A percentile compares a stretch with the other conserved stretches of the same genome.
Evolutionary conservation across 2,113 vertebrate genomes (phyloP).

Genomic region (Cochlearius cochlearius): DNA sequence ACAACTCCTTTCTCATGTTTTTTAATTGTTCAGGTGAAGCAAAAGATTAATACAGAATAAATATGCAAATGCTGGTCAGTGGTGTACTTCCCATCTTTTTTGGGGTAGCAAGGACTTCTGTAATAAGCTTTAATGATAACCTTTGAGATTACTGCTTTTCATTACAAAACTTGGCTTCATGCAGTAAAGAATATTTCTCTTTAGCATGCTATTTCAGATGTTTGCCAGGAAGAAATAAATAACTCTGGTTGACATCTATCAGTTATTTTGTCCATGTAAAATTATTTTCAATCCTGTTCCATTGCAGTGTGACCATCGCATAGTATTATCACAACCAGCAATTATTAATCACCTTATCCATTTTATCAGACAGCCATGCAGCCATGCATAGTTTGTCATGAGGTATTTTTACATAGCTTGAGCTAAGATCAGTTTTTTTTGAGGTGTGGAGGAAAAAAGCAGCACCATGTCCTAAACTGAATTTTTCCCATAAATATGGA

Average conservation of each 20-base stretch:
- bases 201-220: not conserved
- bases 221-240: not conserved
- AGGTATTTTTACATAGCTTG: not conserved
- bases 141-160: not conserved
- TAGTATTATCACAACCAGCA: not conserved
- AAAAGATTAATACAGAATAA: not conserved
- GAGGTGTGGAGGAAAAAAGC: not conserved
- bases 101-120: not conserved
- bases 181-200: not conserved
- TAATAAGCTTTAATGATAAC: not conserved
- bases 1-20: not conserved
- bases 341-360: not conserved
- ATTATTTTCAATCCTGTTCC: not conserved
- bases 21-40: not conserved
- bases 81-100: not conserved
- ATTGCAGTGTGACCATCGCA: not conserved
- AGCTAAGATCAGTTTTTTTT: not conserved
- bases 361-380: not conserved
- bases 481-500: not conserved
- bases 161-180: not conserved
- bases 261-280: not conserved
- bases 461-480: not conserved
- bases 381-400: not conserved
- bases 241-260: not conserved
- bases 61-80: not conserved